A percentile compares a stretch with the other conserved stretches of the same genome.
phyloP scores from a whole-genome alignment of 2,797 vertebrate genomes.

The Malurus leucopterus region DNA sequence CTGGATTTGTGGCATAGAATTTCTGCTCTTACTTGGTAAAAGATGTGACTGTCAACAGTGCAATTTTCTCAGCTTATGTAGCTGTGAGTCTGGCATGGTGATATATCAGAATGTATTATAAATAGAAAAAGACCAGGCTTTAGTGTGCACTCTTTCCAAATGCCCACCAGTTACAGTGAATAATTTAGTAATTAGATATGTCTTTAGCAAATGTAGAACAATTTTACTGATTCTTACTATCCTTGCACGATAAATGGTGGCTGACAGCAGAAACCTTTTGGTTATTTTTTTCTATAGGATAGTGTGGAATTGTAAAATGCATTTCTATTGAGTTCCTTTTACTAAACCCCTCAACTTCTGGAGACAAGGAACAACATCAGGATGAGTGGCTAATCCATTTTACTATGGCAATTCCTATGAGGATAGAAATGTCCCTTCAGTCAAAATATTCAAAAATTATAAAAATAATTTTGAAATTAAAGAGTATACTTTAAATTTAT shows the following conservation, averaged over 20 bases:
- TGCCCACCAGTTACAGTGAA: not conserved
- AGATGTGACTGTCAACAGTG: slow-evolving; percentile 21
- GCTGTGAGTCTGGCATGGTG: not conserved
- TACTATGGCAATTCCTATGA: not conserved
- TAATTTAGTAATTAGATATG: not conserved
- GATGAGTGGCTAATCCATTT: not conserved
- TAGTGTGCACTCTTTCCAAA: not conserved
- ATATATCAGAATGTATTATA: slow-evolving; percentile 1
- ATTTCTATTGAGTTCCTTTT: not conserved
- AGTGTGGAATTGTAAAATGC: not conserved
- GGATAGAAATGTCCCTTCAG: not conserved
- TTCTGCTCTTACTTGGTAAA: slow-evolving; percentile 33
- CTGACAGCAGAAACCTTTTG: not conserved
- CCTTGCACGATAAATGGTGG: not conserved
- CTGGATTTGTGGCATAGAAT: slow-evolving; percentile 19
- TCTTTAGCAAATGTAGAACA: not conserved
- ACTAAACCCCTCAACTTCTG: not conserved
- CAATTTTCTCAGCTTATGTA: slow-evolving; percentile 41
- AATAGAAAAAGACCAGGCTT: slow-evolving; percentile 20
- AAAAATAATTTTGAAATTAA: not conserved
- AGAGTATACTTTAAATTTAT: rapidly evolving
- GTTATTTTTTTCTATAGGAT: not conserved
- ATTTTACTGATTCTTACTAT: not conserved
- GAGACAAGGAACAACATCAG: not conserved
- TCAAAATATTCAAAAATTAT: too few species aligned